phyloP scores from a whole-genome alignment of 2,888 invertebrate genomes.

The Melanostoma mellinum region DNA sequence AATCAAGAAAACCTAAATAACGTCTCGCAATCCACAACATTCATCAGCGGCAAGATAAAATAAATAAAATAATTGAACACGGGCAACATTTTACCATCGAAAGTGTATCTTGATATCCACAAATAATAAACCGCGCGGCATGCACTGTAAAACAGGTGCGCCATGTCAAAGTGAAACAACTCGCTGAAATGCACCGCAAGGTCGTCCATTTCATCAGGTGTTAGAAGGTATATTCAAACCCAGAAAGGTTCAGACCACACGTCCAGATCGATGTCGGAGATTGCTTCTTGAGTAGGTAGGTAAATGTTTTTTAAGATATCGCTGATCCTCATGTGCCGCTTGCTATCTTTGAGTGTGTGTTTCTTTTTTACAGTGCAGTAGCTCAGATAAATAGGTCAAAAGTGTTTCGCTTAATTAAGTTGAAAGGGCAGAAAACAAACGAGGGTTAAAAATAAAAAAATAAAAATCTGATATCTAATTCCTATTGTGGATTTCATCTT shows the following conservation, averaged over 20 bases:
- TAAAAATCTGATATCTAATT: slow-evolving; percentile 52
- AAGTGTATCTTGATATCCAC: slow-evolving; percentile 20
- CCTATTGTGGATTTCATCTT: slow-evolving; percentile 61
- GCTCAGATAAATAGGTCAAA: slow-evolving; percentile 32
- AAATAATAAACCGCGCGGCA: slow-evolving; percentile 8
- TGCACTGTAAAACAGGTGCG: slow-evolving; percentile 62
- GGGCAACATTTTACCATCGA: slow-evolving; percentile 15
- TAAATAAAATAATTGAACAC: slow-evolving; percentile 46
- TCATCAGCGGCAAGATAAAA: slow-evolving; percentile 42
- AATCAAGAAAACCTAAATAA: background rate
- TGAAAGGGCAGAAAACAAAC: slow-evolving; percentile 18
- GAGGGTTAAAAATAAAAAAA: background rate
- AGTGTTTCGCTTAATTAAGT: slow-evolving; percentile 62
- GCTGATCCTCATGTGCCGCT: slow-evolving; percentile 43
- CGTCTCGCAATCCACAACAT: slow-evolving; percentile 22
- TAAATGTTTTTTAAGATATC: slow-evolving; percentile 37
- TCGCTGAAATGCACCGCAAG: slow-evolving; percentile 47
- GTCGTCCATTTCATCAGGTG: slow-evolving; percentile 67
- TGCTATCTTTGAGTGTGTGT: background rate
- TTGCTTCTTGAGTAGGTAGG: slow-evolving; percentile 9
- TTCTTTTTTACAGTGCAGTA: slow-evolving; percentile 10
- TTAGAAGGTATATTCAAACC: slow-evolving; percentile 49
- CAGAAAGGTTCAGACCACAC: slow-evolving; percentile 68
- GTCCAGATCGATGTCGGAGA: slow-evolving; percentile 65
- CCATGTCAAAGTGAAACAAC: slow-evolving; percentile 29